Base-by-base conservation (phyloP, 2,797 vertebrate species). In the Triplophysa yarkandensis region DNA sequence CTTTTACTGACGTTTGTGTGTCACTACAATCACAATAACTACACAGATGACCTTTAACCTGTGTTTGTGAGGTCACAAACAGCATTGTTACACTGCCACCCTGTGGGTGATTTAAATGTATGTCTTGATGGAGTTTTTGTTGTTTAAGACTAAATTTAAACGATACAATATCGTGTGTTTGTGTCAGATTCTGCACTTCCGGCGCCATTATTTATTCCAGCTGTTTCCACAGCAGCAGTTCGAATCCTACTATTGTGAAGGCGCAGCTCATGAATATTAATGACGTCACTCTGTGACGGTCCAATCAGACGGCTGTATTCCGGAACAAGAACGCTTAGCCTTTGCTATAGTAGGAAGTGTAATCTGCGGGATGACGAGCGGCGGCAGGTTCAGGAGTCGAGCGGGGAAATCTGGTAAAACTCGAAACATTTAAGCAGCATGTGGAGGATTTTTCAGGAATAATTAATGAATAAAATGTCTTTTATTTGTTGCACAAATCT, bases 341-440 rank as follows among this genome's bases (percentile, higher is more conserved):
- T 71, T 65, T 13, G 30, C 34, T 46, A 41, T 79, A 55, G 73
- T 4, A 4, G 30, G 36, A 77, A 48, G 19, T 10, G 39, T 58
- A 58, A 64, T 50, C 67, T 8, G 70, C 25, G 17, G 70, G 78
- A 95, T 95, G 94, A 94, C 92, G 88, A 89, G 91, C 72, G 93
- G 79, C 90, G 86, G 90, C 89, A 91, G 94, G 77, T 93, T 90
- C 91, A 92, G 89, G 88, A 94, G 90, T 91, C 94, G 94, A 79
- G 83, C 90, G 87, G 87, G 86, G 41, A 93, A 92, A 80, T 85
- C 94, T 94, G 95, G 95, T 96, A 88, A 93, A 4, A 57, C 21
- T 0, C 8, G 6, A 13, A 2, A 41, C 1, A 10, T 10, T 1
- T 66, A 5, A 60, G 8, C 7, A 39, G 10, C 4, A 25, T 27